Conservation (phyloP, 2,113 vertebrate genomes). For the Pycnonotus jocosus region DNA sequence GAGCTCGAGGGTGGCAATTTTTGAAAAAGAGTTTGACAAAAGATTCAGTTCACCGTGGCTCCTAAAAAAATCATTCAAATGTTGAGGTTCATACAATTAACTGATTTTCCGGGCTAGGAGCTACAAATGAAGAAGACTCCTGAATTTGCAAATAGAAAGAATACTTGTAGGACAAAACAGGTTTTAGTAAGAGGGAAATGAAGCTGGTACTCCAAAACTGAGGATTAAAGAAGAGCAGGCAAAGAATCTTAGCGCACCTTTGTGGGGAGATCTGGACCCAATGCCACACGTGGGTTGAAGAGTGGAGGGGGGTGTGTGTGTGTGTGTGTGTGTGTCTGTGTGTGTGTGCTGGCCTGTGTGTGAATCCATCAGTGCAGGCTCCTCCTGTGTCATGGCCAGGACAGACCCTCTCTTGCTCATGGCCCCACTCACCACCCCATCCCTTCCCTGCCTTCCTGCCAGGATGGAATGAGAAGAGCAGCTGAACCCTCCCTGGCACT, state of each 20-base stretch:
- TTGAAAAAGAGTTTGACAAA: background rate
- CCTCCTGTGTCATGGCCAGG: background rate
- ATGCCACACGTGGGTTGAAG: background rate
- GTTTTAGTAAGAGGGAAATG: background rate
- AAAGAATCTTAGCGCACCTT: rapidly evolving
- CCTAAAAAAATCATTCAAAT: background rate
- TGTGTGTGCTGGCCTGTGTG: background rate
- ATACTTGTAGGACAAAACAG: background rate
- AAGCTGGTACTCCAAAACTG: background rate
- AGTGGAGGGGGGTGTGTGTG: no score
- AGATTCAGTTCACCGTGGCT: background rate
- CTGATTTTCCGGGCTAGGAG: background rate
- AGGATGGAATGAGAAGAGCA: background rate
- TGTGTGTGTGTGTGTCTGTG: rapidly evolving
- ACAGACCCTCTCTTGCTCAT: background rate
- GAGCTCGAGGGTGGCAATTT: background rate
- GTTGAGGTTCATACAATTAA: background rate
- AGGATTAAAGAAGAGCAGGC: background rate
- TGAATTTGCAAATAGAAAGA: background rate
- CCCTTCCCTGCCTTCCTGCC: background rate
- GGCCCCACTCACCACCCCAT: background rate
- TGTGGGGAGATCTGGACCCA: background rate
- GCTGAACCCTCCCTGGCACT: background rate
- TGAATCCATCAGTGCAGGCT: background rate
- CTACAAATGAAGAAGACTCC: background rate